A percentile compares a stretch with the other conserved stretches of the same genome.
Conservation (phyloP, 2,797 vertebrate genomes). For the Leucoraja ocellata region DNA sequence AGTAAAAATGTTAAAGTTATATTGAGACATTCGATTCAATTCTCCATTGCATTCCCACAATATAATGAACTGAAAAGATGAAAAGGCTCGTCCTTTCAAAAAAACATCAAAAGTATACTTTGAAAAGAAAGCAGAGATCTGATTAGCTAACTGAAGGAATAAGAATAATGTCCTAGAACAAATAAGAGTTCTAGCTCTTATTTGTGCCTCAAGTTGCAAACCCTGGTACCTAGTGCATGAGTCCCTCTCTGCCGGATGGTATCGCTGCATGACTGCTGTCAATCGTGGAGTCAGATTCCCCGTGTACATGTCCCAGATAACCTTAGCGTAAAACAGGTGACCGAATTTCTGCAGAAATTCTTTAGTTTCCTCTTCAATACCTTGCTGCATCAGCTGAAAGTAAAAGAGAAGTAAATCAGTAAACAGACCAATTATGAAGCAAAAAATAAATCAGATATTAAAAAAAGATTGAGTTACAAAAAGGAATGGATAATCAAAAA, state of each 20-base stretch:
- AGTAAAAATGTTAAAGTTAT: background rate
- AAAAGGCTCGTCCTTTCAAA: background rate
- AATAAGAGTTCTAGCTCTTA: background rate
- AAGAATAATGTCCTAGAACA: background rate
- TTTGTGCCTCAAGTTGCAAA: background rate
- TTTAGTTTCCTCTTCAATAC: background rate
- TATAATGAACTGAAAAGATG: background rate
- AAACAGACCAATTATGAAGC: background rate
- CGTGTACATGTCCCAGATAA: conserved; percentile 39
- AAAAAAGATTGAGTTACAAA: background rate
- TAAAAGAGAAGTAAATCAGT: background rate
- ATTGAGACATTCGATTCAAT: background rate
- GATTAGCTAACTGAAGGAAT: background rate
- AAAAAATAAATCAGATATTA: background rate
- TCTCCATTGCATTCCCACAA: no score
- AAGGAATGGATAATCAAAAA: background rate
- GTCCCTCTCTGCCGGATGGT: background rate
- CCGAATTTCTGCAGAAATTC: background rate
- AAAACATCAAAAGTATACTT: background rate
- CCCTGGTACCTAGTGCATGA: background rate
- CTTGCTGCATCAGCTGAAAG: background rate
- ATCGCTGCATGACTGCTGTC: background rate
- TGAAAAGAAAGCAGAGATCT: background rate
- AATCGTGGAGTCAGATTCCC: background rate
- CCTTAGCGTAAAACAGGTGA: conserved; percentile 15